A percentile compares a stretch with the other conserved stretches of the same genome.
Evolutionary conservation across 1,140 invertebrate genomes (phyloP).

Genomic region (Anthonomus grandis): DNA sequence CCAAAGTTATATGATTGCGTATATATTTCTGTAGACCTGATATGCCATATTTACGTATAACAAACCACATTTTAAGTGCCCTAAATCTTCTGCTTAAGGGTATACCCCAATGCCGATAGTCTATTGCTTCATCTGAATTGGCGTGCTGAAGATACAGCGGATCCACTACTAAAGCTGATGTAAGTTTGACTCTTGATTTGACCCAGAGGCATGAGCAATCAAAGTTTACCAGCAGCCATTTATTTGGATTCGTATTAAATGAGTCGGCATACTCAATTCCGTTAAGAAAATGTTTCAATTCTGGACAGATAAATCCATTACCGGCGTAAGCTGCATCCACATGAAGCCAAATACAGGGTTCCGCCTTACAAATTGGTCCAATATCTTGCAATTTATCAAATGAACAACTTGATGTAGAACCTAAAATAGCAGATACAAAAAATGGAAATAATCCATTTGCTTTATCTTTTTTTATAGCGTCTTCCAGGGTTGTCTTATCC

Average conservation of each 20-base stretch:
- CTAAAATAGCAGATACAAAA: slow-evolving; percentile 77
- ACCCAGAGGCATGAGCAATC: slow-evolving; percentile 92
- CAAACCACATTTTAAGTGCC: slow-evolving; percentile 86
- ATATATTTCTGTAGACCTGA: slow-evolving; percentile 80
- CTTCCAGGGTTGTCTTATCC: slow-evolving; percentile 66
- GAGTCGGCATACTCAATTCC: slow-evolving; percentile 84
- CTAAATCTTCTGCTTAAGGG: slow-evolving; percentile 83
- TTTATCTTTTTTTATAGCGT: slow-evolving; percentile 73
- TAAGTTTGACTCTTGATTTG: slow-evolving; percentile 80
- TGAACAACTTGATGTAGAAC: slow-evolving; percentile 78
- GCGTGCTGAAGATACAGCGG: slow-evolving; percentile 88
- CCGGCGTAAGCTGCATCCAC: slow-evolving; percentile 83
- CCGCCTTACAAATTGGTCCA: slow-evolving; percentile 71
- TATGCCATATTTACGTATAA: slow-evolving; percentile 79
- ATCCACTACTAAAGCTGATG: slow-evolving; percentile 91
- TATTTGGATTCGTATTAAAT: slow-evolving; percentile 92
- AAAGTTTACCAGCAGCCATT: slow-evolving; percentile 87
- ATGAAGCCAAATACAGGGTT: slow-evolving; percentile 65
- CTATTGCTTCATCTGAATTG: slow-evolving; percentile 66
- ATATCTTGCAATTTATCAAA: slow-evolving; percentile 81
- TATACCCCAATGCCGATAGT: slow-evolving; percentile 89
- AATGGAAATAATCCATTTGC: slow-evolving; percentile 81
- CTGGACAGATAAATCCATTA: slow-evolving; percentile 80
- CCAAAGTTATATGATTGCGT: slow-evolving; percentile 81
- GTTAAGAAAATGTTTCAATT: slow-evolving; percentile 69